phyloP scores from a whole-genome alignment of 2,888 invertebrate genomes.

The Furcula furcula region DNA sequence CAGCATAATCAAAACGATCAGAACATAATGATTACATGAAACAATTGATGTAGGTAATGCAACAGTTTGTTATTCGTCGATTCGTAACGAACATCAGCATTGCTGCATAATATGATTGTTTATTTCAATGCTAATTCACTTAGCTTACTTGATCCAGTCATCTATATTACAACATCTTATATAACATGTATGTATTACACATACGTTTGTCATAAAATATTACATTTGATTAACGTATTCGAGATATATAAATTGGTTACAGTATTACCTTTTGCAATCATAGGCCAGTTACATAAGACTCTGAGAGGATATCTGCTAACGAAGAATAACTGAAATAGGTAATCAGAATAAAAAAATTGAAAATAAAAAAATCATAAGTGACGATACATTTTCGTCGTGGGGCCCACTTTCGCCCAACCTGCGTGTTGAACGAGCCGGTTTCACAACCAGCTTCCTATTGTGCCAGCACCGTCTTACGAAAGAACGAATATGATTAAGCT shows the following conservation, averaged over 20 bases:
- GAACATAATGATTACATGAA: slow-evolving; percentile 21
- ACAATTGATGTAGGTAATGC: slow-evolving; percentile 6
- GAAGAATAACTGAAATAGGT: slow-evolving; percentile 48
- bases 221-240: slow-evolving; percentile 14
- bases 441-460: slow-evolving; percentile 73
- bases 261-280: slow-evolving; percentile 18
- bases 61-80: slow-evolving; percentile 22
- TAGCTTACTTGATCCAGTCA: slow-evolving; percentile 20
- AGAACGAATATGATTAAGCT: slow-evolving; percentile 76
- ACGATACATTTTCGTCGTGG: slow-evolving; percentile 58
- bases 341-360: slow-evolving; percentile 66
- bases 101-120: slow-evolving; percentile 25
- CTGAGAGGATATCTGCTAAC: slow-evolving; percentile 38
- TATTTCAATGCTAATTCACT: slow-evolving; percentile 30
- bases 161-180: slow-evolving; percentile 19
- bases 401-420: slow-evolving; percentile 74
- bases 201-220: slow-evolving; percentile 13
- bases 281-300: slow-evolving; percentile 15
- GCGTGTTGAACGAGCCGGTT: slow-evolving; percentile 69
- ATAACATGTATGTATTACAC: slow-evolving; percentile 13
- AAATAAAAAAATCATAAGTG: too few species aligned
- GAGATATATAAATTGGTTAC: slow-evolving; percentile 7
- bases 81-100: slow-evolving; percentile 25
- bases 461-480: slow-evolving; percentile 74
- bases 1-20: slow-evolving; percentile 15